Conservation (phyloP, 2,113 vertebrate genomes). For the Heloderma charlesbogerti region DNA sequence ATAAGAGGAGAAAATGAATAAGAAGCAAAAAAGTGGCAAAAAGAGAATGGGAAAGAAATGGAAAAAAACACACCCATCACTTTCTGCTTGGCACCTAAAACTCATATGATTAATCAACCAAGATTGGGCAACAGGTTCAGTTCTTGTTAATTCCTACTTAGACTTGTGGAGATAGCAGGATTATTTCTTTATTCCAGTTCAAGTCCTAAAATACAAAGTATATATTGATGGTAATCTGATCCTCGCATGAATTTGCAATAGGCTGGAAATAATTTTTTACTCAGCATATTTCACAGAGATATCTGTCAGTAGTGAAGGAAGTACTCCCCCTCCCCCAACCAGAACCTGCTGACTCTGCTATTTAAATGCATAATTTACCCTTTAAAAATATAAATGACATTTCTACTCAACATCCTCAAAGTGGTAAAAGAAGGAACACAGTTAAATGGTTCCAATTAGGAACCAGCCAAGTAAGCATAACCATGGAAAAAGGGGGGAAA, state of each 20-base stretch:
- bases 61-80: too few relatives aligned
- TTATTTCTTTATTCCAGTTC: neutral
- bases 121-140: neutral
- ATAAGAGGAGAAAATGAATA: neutral
- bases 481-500: constrained; percentile 5
- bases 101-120: neutral
- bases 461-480: constrained; percentile 4
- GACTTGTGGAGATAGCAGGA: neutral
- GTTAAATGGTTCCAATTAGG: constrained; percentile 16
- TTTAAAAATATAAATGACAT: constrained; percentile 36
- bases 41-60: neutral
- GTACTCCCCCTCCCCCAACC: constrained; percentile 26
- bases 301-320: constrained; percentile 12
- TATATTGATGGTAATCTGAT: constrained; percentile 9
- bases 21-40: neutral
- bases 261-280: neutral
- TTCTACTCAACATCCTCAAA: constrained; percentile 12
- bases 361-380: constrained; percentile 26
- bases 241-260: neutral
- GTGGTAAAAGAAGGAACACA: constrained; percentile 31
- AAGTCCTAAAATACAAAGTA: neutral
- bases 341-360: constrained; percentile 23
- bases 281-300: constrained; percentile 15
- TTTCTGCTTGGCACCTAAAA: neutral
- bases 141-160: neutral